Conservation (phyloP, 2,888 invertebrate genomes). For the Gryllus longicercus region DNA sequence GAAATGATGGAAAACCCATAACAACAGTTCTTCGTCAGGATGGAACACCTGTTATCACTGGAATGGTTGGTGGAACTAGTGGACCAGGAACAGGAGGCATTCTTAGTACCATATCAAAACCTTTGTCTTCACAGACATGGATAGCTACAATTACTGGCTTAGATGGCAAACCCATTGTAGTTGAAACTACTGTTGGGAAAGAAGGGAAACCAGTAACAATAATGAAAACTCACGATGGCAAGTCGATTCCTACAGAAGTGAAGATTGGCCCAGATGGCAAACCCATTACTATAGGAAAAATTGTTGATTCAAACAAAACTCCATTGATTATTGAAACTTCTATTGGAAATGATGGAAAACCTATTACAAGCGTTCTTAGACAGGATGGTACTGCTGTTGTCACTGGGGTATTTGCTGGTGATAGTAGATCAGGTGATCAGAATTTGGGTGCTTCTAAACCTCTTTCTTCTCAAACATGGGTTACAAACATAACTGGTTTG, state of each 20-base stretch:
- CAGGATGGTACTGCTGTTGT: neutral
- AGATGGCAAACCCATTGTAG: neutral
- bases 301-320: neutral
- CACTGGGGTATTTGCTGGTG: constrained; percentile 6
- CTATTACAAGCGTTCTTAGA: neutral
- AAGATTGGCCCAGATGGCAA: neutral
- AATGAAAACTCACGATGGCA: neutral
- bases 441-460: neutral
- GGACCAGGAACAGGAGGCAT: neutral
- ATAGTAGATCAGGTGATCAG: neutral
- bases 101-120: neutral
- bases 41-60: constrained; percentile 22
- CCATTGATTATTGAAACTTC: neutral
- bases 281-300: neutral
- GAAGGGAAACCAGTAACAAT: constrained; percentile 10
- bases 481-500: neutral
- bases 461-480: neutral
- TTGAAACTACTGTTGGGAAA: constrained; percentile 12
- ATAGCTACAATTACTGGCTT: neutral
- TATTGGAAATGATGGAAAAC: neutral
- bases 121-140: neutral
- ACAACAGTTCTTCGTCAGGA: neutral
- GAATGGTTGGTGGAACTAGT: neutral
- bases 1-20: constrained; percentile 40
- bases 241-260: neutral